These are phyloP conservation scores for Drosophila robusta DNA, from an alignment of 2,888 invertebrate genomes.

Conservation along the genomic window DNA sequence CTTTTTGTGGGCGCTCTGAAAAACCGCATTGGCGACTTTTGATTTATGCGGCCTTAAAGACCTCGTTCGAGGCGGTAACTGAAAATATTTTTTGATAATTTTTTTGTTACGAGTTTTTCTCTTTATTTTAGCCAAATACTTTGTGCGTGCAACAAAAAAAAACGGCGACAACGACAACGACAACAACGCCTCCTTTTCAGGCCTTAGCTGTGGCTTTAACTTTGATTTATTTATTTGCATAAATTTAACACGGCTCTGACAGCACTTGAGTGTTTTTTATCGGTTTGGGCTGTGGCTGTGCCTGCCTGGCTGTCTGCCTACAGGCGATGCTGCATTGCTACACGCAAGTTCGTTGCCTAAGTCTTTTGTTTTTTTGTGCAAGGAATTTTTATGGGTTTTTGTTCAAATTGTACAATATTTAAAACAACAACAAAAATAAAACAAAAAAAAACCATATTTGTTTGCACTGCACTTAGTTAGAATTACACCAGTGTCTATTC, in stretches of 20 bases:
- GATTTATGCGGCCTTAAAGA: slow-evolving; percentile 53
- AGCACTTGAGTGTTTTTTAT: slow-evolving; percentile 50
- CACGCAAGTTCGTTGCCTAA: slow-evolving; percentile 76
- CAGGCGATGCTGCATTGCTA: slow-evolving; percentile 59
- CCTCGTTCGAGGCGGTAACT: slow-evolving; percentile 28
- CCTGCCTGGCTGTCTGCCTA: slow-evolving; percentile 34
- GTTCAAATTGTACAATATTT: slow-evolving; percentile 2
- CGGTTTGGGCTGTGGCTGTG: slow-evolving; percentile 33
- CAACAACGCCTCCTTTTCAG: slow-evolving; percentile 64
- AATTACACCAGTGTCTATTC: slow-evolving; percentile 5
- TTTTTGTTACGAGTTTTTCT: not conserved
- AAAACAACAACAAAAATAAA: too few relatives aligned
- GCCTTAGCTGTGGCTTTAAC: slow-evolving; percentile 28
- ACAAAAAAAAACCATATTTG: too few relatives aligned
- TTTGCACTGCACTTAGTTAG: slow-evolving; percentile 31
- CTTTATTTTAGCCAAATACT: slow-evolving; percentile 6
- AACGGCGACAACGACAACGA: slow-evolving; percentile 36
- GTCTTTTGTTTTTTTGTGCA: slow-evolving; percentile 67
- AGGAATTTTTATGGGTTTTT: slow-evolving; percentile 52
- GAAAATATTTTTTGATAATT: slow-evolving; percentile 9
- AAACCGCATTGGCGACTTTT: slow-evolving; percentile 23
- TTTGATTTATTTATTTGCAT: slow-evolving; percentile 78
- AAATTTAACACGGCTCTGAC: slow-evolving; percentile 78
- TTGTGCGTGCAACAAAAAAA: slow-evolving; percentile 47
- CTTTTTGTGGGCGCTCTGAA: slow-evolving; percentile 1